phyloP scores from a whole-genome alignment of 2,113 vertebrate genomes.

The Antennarius striatus region DNA sequence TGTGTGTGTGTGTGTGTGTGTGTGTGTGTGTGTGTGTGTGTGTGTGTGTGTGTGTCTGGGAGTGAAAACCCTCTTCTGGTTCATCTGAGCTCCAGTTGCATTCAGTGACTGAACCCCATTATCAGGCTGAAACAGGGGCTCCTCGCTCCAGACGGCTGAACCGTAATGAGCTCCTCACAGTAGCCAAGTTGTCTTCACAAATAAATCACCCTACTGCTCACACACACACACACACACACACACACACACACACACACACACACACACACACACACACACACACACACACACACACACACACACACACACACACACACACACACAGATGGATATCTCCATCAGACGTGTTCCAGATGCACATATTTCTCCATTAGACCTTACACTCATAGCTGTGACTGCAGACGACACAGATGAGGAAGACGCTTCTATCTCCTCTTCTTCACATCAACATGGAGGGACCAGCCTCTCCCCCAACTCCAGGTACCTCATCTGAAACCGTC shows the following conservation, averaged over 20 bases:
- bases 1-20: constrained; percentile 25
- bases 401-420: constrained; percentile 37
- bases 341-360: constrained; percentile 41
- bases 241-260: constrained; percentile 17
- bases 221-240: constrained; percentile 16
- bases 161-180: constrained; percentile 78
- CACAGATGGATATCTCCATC: constrained; percentile 43
- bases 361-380: constrained; percentile 60
- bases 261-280: constrained; percentile 17
- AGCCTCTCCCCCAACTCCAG: neutral
- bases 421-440: constrained; percentile 2
- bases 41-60: constrained; percentile 13
- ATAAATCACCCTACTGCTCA: constrained; percentile 71
- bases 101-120: constrained; percentile 75
- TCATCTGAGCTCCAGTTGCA: constrained; percentile 63
- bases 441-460: neutral
- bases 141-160: constrained; percentile 66
- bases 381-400: constrained; percentile 34
- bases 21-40: constrained; percentile 28
- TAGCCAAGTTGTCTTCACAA: constrained; percentile 74
- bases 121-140: constrained; percentile 67
- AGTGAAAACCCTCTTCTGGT: constrained; percentile 62
- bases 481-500: neutral
- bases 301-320: constrained; percentile 21
- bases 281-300: constrained; percentile 20